Base-by-base conservation (phyloP, 2,113 vertebrate genomes). In the Chamaetylas fuelleborni region DNA sequence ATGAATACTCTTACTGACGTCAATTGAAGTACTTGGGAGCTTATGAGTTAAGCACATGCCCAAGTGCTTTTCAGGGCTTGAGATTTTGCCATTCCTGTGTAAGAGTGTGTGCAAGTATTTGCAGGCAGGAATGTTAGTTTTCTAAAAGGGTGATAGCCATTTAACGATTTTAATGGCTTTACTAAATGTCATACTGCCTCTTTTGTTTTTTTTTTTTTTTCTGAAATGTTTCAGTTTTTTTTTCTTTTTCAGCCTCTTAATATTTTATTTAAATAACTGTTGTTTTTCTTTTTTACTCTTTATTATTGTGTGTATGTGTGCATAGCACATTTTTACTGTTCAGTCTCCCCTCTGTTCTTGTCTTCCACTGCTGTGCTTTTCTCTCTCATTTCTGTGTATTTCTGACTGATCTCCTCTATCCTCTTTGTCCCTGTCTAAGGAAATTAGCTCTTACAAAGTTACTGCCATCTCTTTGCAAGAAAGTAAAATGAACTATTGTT, bases 11-110 rank as follows among this genome's bases (percentile, higher is more conserved):
- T 43, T 45, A 28, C 34, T 94, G 92, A 93, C 28, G 19, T 88
- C 94, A 81, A 0, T 14, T 90, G 86, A 83, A 94, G 82, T 47
- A 14, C 88, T 82, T 61, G 76, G 50, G 82, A 81, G 86, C 88
- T 70, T 82, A 36, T 4, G 76, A 93, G 86, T 93, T 93, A 86
- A 96, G 96, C 92, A 91, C 88, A 81, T 81, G 82, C 77, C 73
- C 1, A 95, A 95, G 92, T 84, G 95, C 92, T 95, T 93, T 88
- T 86, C 92, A 86, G 80, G 85, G 36, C 54, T 95, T 1, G 12
- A 90, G 91, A 83, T 92, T 94, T 58, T 94, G 72, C 86, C 8
- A 1, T 86, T 86, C 54, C 86, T 40, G 6, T 67, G n/a, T 86
- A 80, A 92, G 82, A 86, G 94, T 45, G 60, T 60, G 64, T 83